Evolutionary conservation across 2,888 invertebrate genomes (phyloP).

Genomic region (Desoria tigrina): DNA sequence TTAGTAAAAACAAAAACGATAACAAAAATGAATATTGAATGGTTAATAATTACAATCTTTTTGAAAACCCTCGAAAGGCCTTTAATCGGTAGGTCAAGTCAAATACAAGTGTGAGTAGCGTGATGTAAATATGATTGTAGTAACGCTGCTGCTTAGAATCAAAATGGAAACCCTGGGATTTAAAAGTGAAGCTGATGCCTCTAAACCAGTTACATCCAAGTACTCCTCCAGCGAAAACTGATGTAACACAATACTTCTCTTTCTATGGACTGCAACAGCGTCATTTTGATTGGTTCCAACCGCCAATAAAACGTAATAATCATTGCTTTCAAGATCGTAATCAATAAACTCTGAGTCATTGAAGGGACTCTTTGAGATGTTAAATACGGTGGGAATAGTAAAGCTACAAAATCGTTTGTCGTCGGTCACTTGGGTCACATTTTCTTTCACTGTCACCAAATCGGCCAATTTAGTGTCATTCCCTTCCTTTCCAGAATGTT

Average conservation of each 20-base stretch:
- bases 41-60: too few species aligned
- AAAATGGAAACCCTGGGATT: too few species aligned
- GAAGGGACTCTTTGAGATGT: neutral
- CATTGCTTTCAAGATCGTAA: neutral
- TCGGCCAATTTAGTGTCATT: neutral
- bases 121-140: too few species aligned
- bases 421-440: neutral
- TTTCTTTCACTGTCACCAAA: neutral
- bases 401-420: neutral
- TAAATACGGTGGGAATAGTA: neutral
- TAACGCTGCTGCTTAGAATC: too few species aligned
- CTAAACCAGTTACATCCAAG: too few species aligned
- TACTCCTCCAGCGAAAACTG: neutral
- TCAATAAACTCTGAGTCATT: neutral
- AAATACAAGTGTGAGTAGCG: too few species aligned
- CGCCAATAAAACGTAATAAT: neutral
- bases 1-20: too few species aligned
- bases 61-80: too few species aligned
- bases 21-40: too few species aligned
- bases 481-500: neutral
- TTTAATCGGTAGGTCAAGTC: too few species aligned
- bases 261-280: conserved; percentile 7
- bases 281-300: neutral
- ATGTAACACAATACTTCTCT: neutral
- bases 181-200: too few species aligned